phyloP scores from a whole-genome alignment of 2,797 vertebrate genomes.

The Schizopygopsis malacanthus region DNA sequence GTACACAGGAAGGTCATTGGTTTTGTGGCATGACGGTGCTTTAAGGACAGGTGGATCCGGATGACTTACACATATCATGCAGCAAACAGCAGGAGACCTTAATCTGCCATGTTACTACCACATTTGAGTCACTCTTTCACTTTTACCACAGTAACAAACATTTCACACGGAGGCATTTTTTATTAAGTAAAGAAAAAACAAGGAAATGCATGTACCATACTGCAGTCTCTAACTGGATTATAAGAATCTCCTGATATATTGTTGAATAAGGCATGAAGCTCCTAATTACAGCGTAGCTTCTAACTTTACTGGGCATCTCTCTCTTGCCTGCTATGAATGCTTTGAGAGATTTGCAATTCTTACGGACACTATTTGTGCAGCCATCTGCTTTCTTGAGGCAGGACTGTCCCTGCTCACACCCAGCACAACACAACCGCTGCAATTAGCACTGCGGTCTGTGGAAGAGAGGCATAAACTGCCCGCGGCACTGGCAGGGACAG shows the following conservation, averaged over 20 bases:
- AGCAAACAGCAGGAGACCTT: background rate
- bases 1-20: background rate
- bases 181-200: background rate
- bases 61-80: background rate
- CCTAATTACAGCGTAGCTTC: background rate
- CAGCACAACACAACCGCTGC: constrained; percentile 14
- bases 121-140: no score
- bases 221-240: background rate
- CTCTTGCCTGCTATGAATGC: background rate
- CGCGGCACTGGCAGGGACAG: constrained; percentile 3
- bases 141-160: background rate
- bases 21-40: background rate
- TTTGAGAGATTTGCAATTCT: background rate
- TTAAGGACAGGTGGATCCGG: background rate
- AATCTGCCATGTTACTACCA: no score
- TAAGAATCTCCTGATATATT: background rate
- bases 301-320: background rate
- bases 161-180: background rate
- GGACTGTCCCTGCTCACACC: constrained; percentile 26
- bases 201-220: background rate
- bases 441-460: constrained; percentile 20
- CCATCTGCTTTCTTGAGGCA: constrained; percentile 27
- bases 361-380: background rate
- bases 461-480: constrained; percentile 10
- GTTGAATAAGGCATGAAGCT: background rate